Percentiles rank a stretch among this genome's conserved stretches.
phyloP scores from a whole-genome alignment of 37 sponge, comb jelly and placozoan species.

The Theonella swinhoei region DNA sequence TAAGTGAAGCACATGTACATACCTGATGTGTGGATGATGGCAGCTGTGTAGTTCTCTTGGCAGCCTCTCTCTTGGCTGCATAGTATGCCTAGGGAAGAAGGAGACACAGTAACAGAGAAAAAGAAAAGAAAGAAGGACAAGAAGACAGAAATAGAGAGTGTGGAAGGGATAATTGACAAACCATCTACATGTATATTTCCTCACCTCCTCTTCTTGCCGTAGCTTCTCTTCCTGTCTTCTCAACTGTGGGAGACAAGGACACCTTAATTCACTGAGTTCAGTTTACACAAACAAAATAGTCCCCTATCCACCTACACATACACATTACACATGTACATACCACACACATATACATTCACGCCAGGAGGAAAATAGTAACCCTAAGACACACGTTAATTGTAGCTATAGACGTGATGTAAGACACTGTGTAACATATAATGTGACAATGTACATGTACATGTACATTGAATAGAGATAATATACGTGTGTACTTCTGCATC shows the following conservation, averaged over 20 bases:
- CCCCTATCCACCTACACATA: not conserved
- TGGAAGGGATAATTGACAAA: too few relatives aligned
- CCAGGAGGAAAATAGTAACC: too few relatives aligned
- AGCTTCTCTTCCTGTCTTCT: conserved; percentile 58
- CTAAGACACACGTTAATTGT: too few relatives aligned
- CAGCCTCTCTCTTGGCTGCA: conserved; percentile 48
- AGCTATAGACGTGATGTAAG: too few relatives aligned
- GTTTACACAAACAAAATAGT: not conserved
- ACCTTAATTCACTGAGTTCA: not conserved
- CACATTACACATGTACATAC: too few relatives aligned
- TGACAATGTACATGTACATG: not conserved
- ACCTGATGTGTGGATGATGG: not conserved
- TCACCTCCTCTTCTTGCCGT: conserved; percentile 46
- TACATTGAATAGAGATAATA: not conserved
- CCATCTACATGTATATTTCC: not conserved
- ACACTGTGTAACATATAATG: too few relatives aligned
- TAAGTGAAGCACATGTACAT: too few relatives aligned
- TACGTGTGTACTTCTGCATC: conserved; percentile 46
- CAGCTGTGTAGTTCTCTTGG: conserved; percentile 14
- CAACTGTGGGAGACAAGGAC: not conserved
- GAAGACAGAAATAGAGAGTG: not conserved
- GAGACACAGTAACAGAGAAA: not conserved
- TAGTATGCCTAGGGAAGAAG: conserved; percentile 27
- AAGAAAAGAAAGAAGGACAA: not conserved
- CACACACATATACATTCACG: too few relatives aligned